Evolutionary conservation across 2,888 invertebrate genomes (phyloP), one percentile per base, ranked within the genome.

Genomic region (Anodontia alba): DNA sequence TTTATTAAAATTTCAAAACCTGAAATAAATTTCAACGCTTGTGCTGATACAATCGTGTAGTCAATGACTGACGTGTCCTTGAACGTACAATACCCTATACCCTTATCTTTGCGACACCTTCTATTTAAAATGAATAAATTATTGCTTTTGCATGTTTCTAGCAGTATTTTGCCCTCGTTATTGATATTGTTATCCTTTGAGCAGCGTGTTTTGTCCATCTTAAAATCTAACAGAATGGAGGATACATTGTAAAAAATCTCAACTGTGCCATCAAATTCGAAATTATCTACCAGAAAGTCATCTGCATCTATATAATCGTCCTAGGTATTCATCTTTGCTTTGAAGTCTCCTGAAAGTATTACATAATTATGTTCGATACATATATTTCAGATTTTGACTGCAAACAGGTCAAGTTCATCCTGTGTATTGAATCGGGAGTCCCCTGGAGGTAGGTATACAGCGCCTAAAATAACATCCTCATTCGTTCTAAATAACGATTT

Each of bases 321-420:
- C 33, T 72, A n/a, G 36, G 38, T 29, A 26, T 57, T 8, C 23
- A 46, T 62, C 57, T 62, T 20, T 17, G 57, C 70, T 33, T 76
- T 76, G 12, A 49, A 46, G 29, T 76, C 76, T 20, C 76, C 76
- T 3, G 36, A 15, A 10, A 76, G 23, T 17, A 71, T n/a, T 15
- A 66, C 66, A 46, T 74, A 67, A 20, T 74, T 51, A 67, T 46
- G 43, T 29, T 46, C 0, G 7, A 38, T 36, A 26, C 67, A 43
- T 31, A 42, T 74, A 49, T 33, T 42, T 36, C 38, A 36, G 20
- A 76, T 51, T 38, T 76, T 70, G 31, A 33, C 26, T 57, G 57
- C 70, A 57, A 76, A 62, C 8, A 20, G 15, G n/a, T 49, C 67
- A 29, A 71, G 17, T 71, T 76, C 70, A 43, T 71, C 76, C n/a